Conservation (phyloP, 2,888 invertebrate species). For the Euphydryas editha region DNA sequence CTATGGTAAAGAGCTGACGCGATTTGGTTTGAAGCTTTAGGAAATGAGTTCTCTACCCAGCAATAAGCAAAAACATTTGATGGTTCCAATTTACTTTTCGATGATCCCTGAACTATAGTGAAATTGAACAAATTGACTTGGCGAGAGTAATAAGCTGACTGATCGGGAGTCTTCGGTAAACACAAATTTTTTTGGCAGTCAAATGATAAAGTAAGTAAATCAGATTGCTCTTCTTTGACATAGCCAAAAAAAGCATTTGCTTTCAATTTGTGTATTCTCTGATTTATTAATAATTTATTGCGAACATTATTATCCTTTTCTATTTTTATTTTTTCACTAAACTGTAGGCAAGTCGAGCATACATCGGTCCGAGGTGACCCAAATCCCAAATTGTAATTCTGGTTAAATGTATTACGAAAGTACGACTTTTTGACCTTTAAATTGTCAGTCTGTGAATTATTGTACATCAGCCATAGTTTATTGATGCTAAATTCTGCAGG, state of each 20-base stretch:
- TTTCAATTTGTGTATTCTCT: slow-evolving; percentile 16
- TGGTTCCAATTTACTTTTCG: slow-evolving; percentile 6
- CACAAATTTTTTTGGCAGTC: slow-evolving; percentile 52
- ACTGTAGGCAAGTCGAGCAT: slow-evolving; percentile 7
- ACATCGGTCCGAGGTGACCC: slow-evolving; percentile 8
- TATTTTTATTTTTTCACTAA: slow-evolving; percentile 3
- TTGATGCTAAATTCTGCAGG: neutral
- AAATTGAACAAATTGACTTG: slow-evolving; percentile 40
- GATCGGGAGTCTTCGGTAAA: slow-evolving; percentile 52
- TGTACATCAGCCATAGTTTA: too few species aligned
- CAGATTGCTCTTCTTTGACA: slow-evolving; percentile 6
- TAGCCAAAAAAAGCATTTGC: slow-evolving; percentile 14
- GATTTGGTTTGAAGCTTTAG: slow-evolving; percentile 42
- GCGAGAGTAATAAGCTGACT: slow-evolving; percentile 52
- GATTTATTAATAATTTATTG: slow-evolving; percentile 1
- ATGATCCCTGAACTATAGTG: slow-evolving; percentile 46
- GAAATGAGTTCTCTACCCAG: slow-evolving; percentile 42
- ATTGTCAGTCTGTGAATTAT: neutral
- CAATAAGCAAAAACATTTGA: slow-evolving; percentile 46
- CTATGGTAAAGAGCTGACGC: slow-evolving; percentile 40
- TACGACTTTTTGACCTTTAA: neutral
- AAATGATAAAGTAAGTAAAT: slow-evolving; percentile 11
- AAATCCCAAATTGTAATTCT: slow-evolving; percentile 9
- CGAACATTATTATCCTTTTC: slow-evolving; percentile 7
- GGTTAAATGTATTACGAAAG: neutral